Evolutionary conservation across 2,113 vertebrate genomes (phyloP).

Genomic region (Neoarius graeffei): DNA sequence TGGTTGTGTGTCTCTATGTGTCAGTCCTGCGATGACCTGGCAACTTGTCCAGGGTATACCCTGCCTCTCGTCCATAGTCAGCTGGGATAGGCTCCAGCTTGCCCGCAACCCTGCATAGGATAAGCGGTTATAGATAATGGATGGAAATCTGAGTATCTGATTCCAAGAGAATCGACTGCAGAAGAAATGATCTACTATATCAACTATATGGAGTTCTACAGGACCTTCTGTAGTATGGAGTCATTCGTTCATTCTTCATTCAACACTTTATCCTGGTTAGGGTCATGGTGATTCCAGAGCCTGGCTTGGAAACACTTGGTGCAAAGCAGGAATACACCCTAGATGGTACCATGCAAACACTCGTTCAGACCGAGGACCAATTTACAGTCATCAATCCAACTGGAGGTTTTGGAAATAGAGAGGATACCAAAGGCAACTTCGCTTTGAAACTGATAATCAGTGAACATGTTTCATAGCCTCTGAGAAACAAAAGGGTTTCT

Average conservation of each 20-base stretch:
- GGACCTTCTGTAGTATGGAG: neutral
- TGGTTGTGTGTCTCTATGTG: too few relatives aligned
- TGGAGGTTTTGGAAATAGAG: neutral
- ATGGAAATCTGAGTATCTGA: neutral
- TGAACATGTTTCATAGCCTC: neutral
- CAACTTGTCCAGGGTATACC: too few relatives aligned
- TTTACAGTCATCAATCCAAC: neutral
- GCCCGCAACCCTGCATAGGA: too few relatives aligned
- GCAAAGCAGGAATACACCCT: neutral
- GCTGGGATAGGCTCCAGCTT: too few relatives aligned
- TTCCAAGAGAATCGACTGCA: too few relatives aligned
- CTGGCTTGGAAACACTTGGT: neutral
- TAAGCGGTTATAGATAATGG: too few relatives aligned
- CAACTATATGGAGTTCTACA: neutral
- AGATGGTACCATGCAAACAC: too few relatives aligned
- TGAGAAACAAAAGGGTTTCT: neutral
- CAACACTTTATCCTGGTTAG: neutral
- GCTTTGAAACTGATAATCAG: neutral
- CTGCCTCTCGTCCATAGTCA: too few relatives aligned
- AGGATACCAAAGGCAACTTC: neutral
- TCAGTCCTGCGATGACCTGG: too few relatives aligned
- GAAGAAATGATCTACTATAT: neutral
- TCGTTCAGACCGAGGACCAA: neutral
- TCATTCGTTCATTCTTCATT: neutral
- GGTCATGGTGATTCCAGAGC: neutral